Evolutionary conservation across 2,113 vertebrate genomes (phyloP), one percentile per base, ranked within the genome.

Genomic region (Erythrocercus mccallii): DNA sequence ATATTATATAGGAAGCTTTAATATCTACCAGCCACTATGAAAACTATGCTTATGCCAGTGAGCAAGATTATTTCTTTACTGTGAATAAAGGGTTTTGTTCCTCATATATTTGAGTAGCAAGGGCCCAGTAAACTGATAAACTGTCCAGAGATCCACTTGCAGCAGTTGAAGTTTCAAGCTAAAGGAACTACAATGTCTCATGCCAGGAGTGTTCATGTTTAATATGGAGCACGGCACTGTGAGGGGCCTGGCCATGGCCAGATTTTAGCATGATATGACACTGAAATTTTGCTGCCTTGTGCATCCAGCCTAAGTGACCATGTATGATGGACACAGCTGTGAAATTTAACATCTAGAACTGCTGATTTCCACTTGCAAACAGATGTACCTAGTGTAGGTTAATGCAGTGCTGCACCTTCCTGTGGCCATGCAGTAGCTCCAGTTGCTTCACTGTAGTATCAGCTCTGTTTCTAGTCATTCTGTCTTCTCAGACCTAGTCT

Each of bases 141-240:
- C 73, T 62, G 12, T 40, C 18, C 12, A 45, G 50, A 66, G 5
- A 47, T 31, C 38, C 4, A 27, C 24, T 57, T 90, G 16, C 3
- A 65, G 37, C 6, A 69, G 8, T 25, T 54, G 24, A 86, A 51
- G 25, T 72, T 23, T 60, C 38, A 76, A 30, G 13, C 38, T 69
- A 54, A 92, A 80, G 9, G 14, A 85, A 45, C 7, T 15, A 54
- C 15, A 45, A 0, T 24, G 15, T 53, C 18, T 69, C 30, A n/a
- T 57, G 25, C 3, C 30, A 69, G 18, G 9, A 64, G 15, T 11
- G n/a, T n/a, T 62, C 7, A 22, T 5, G 4, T 30, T 78, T 53
- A 13, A 4, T 37, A 31, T 4, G 38, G 47, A 88, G 30, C 8
- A 12, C 0, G 0, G 8, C 18, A 40, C 9, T 7, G 1, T 13